Conservation (phyloP, 2,888 invertebrate species). For the Limenitis camilla region DNA sequence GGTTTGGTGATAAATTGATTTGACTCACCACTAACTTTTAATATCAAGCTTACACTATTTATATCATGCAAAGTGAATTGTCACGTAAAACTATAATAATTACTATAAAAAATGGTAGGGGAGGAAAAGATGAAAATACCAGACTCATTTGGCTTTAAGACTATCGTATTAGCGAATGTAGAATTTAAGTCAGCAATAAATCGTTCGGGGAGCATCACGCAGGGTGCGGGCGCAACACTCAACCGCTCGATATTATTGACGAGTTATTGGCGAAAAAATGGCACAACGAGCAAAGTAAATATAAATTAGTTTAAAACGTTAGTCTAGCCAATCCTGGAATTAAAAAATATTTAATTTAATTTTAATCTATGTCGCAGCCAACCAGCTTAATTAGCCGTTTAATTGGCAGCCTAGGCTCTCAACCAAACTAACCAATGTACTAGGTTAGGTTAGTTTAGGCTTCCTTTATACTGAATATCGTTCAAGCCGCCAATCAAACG, state of each 20-base stretch:
- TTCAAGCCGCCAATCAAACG: too few relatives aligned
- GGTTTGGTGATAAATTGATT: too few relatives aligned
- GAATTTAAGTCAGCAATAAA: conserved; percentile 35
- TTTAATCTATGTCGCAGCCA: too few relatives aligned
- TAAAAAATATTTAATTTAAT: conserved; percentile 3
- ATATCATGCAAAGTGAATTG: neutral
- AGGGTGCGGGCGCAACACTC: conserved; percentile 59
- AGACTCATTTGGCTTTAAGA: conserved; percentile 4
- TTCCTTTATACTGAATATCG: too few relatives aligned
- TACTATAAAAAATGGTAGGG: neutral
- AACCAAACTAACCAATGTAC: too few relatives aligned
- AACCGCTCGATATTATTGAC: conserved; percentile 36
- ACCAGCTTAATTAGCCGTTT: too few relatives aligned
- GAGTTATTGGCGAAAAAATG: conserved; percentile 54
- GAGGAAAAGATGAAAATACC: neutral
- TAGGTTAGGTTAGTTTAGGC: too few relatives aligned
- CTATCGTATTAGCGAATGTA: conserved; percentile 31
- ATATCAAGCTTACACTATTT: too few relatives aligned
- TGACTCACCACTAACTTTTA: too few relatives aligned
- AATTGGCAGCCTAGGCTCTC: too few relatives aligned
- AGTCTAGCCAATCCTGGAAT: conserved; percentile 70
- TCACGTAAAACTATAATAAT: neutral
- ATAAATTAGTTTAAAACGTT: conserved; percentile 48
- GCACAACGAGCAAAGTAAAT: conserved; percentile 67
- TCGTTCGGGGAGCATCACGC: conserved; percentile 43